Percentiles rank a stretch among this genome's conserved stretches.
phyloP scores from a whole-genome alignment of 1,140 invertebrate genomes.

The Achatina immaculata region DNA sequence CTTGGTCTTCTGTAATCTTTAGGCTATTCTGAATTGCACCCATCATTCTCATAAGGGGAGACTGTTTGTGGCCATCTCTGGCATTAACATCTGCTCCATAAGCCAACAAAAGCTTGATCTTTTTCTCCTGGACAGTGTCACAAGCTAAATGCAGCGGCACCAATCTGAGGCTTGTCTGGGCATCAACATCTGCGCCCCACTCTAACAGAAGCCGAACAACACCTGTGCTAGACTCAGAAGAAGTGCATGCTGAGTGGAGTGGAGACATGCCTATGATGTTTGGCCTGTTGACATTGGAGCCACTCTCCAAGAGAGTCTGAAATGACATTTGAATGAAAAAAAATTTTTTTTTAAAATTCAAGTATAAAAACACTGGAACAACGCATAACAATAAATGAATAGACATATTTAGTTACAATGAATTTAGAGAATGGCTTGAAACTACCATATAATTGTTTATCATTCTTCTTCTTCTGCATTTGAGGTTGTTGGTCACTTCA shows the following conservation, averaged over 20 bases:
- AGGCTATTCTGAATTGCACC: background rate
- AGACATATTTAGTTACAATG: too few relatives aligned
- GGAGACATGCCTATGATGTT: conserved; percentile 33
- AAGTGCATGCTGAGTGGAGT: conserved; percentile 36
- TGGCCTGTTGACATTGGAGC: conserved; percentile 32
- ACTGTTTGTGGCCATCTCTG: background rate
- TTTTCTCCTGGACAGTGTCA: conserved; percentile 1
- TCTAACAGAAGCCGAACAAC: conserved; percentile 23
- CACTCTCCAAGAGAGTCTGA: conserved; percentile 37
- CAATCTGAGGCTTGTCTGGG: background rate
- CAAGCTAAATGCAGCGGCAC: conserved; percentile 38
- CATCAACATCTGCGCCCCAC: conserved; percentile 37
- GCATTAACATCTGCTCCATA: conserved; percentile 35
- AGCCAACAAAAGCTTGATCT: conserved; percentile 33
- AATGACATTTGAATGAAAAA: background rate
- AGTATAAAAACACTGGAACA: too few relatives aligned
- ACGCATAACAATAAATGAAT: too few relatives aligned
- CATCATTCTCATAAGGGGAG: conserved; percentile 31
- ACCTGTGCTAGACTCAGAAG: background rate
- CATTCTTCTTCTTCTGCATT: too few relatives aligned
- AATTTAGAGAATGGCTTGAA: too few relatives aligned
- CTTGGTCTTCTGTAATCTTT: background rate
- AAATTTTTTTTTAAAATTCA: too few relatives aligned
- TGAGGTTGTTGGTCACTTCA: too few relatives aligned
- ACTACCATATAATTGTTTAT: too few relatives aligned